Evolutionary conservation across 2,113 vertebrate species (phyloP).

Genomic region (Grantiella picta): DNA sequence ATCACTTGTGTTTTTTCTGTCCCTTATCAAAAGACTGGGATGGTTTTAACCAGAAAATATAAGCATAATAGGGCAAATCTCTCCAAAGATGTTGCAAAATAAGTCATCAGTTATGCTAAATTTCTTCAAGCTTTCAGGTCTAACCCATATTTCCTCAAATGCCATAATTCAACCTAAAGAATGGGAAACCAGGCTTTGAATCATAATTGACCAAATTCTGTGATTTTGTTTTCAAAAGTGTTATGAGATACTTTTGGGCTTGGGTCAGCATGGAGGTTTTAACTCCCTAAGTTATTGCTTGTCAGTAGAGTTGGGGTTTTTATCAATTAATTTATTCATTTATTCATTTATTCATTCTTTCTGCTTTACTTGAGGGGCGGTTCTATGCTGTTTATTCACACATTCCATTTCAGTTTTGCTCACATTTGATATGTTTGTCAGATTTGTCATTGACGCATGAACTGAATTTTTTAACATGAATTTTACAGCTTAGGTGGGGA

Average conservation of each 20-base stretch:
- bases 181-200: not conserved
- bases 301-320: not conserved
- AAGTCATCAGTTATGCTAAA: not conserved
- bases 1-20: not conserved
- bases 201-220: not conserved
- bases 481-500: not conserved
- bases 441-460: not conserved
- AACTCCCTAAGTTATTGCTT: not conserved
- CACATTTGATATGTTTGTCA: not conserved
- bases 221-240: not conserved
- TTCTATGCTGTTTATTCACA: not conserved
- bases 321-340: not conserved
- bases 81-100: not conserved
- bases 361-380: not conserved
- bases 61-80: rapidly evolving
- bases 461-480: not conserved
- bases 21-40: not conserved
- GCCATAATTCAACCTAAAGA: not conserved
- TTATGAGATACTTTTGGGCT: not conserved
- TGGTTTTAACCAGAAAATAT: not conserved
- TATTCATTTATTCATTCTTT: not conserved
- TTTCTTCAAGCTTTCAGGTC: not conserved
- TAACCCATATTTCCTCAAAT: not conserved
- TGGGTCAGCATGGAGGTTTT: not conserved
- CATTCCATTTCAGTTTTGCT: not conserved